These are phyloP conservation scores for Harpagus bidentatus DNA, from an alignment of 2,113 vertebrate species.

Conservation along the genomic window DNA sequence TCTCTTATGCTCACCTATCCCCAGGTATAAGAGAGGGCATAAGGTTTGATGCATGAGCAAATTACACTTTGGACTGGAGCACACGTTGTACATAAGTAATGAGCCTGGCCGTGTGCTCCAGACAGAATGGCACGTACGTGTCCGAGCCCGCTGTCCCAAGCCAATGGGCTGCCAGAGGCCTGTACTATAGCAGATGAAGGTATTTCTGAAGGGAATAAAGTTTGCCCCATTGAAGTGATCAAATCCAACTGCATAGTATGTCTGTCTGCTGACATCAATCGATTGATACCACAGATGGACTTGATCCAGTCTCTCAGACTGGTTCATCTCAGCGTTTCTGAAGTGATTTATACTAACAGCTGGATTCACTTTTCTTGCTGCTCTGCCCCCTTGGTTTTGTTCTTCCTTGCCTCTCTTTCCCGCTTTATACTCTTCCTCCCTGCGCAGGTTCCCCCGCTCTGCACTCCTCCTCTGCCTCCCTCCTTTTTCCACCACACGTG, in stretches of 20 bases:
- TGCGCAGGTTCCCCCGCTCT: background rate
- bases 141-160: background rate
- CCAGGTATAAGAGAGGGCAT: background rate
- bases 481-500: background rate
- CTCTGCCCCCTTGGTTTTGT: background rate
- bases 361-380: background rate
- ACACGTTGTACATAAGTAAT: accelerated
- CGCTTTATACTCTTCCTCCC: background rate
- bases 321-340: background rate
- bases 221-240: background rate
- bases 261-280: background rate
- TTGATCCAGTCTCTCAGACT: background rate
- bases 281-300: background rate
- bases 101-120: background rate
- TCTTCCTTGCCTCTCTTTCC: background rate
- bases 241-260: background rate
- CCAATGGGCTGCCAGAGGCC: background rate
- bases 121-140: background rate
- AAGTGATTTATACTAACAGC: background rate
- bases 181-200: background rate
- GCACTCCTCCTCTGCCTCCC: background rate
- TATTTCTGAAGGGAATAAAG: background rate
- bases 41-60: background rate
- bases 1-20: background rate
- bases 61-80: background rate